phyloP scores from a whole-genome alignment of 30 jellyfish, hydroid and myxozoan species.

The Mastigias papua region DNA sequence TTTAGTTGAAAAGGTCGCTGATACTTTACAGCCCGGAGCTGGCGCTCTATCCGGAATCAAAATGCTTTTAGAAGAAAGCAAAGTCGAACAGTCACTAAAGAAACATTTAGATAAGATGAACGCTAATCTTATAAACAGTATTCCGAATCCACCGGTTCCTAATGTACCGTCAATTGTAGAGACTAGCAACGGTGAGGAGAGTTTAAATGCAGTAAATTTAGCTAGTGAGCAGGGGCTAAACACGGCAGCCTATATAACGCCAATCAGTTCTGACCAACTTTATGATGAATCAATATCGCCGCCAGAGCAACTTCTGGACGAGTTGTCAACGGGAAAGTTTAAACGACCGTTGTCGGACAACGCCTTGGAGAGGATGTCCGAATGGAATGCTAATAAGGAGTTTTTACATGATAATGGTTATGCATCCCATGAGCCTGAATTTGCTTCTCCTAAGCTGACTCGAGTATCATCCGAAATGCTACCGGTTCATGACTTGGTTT shows the following conservation, averaged over 20 bases:
- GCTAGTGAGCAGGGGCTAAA: conserved; percentile 1
- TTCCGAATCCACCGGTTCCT: conserved; percentile 26
- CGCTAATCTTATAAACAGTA: background rate
- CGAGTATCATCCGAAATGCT: conserved; percentile 71
- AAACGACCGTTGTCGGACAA: conserved; percentile 81
- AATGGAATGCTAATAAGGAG: conserved; percentile 82
- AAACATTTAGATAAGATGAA: conserved; percentile 43
- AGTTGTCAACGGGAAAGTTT: conserved; percentile 79
- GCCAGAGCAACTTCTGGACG: conserved; percentile 90
- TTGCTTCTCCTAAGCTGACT: conserved; percentile 24
- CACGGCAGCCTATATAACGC: conserved; percentile 61
- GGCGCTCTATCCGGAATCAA: conserved; percentile 64
- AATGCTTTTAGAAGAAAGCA: conserved; percentile 66
- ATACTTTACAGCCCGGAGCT: conserved; percentile 48
- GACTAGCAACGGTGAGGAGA: conserved; percentile 5
- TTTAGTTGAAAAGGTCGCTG: conserved; percentile 52
- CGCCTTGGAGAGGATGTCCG: conserved; percentile 72
- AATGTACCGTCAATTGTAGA: conserved; percentile 29
- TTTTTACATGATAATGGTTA: conserved; percentile 66
- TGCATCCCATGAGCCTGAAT: background rate
- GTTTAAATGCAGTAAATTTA: conserved; percentile 13
- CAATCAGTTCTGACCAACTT: conserved; percentile 71
- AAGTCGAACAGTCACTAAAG: conserved; percentile 66
- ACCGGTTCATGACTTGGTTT: conserved; percentile 78
- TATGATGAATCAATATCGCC: conserved; percentile 86